These are phyloP conservation scores for Epistrophella euchroma DNA, from an alignment of 2,888 invertebrate genomes.

Conservation along the genomic window DNA sequence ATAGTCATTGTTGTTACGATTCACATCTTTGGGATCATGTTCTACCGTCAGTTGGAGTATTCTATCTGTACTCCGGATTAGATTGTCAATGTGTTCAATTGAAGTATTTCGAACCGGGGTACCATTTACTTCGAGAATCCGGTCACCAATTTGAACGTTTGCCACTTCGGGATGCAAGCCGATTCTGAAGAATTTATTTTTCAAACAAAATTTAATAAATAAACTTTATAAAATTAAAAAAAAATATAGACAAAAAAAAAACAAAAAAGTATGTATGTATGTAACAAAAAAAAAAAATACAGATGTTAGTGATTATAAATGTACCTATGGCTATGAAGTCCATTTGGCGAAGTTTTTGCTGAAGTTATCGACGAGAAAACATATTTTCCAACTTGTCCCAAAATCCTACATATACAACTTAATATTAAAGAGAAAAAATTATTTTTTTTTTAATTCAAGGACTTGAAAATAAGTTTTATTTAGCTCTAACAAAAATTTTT, in stretches of 20 bases:
- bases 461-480: background rate
- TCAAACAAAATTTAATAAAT: background rate
- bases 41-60: constrained; percentile 94
- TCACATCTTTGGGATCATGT: constrained; percentile 92
- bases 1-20: constrained; percentile 85
- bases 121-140: constrained; percentile 96
- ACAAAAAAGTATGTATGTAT: constrained; percentile 49
- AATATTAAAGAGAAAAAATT: constrained; percentile 66
- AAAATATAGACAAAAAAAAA: constrained; percentile 9
- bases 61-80: constrained; percentile 89
- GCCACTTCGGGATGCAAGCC: constrained; percentile 92
- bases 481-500: background rate
- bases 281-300: constrained; percentile 44
- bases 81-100: constrained; percentile 90
- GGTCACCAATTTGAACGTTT: constrained; percentile 95
- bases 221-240: constrained; percentile 13
- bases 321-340: constrained; percentile 89
- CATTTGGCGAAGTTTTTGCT: constrained; percentile 89
- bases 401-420: constrained; percentile 86
- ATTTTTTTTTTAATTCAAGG: background rate
- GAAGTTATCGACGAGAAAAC: constrained; percentile 89
- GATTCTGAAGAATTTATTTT: constrained; percentile 85
- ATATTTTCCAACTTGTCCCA: constrained; percentile 88
- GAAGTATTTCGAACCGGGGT: constrained; percentile 92
- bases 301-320: constrained; percentile 47